Base-by-base conservation (phyloP, 2,797 vertebrate species). In the Simalia tracyae region DNA sequence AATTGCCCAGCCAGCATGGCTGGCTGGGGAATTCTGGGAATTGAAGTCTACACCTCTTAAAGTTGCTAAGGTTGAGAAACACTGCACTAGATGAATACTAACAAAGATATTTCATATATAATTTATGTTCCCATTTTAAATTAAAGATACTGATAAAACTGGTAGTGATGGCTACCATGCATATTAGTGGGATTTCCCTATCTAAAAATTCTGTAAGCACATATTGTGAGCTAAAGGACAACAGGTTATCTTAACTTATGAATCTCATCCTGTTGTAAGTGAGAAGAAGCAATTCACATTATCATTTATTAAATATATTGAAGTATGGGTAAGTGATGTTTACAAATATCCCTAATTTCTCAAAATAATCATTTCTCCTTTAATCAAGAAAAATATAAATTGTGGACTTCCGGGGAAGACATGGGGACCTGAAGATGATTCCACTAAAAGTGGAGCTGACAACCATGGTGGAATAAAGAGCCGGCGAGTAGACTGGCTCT, bases 111-210 rank as follows among this genome's bases (percentile, higher is more conserved):
- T 90, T 87, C 60, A n/a, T 63, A 59, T 46, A 0, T 4, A 90
- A 90, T 89, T 91, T 93, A 66, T 89, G 93, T 94, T 61, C 91
- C 86, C 46, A 91, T 36, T 88, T 94, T 91, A 87, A 89, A 95
- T 42, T 68, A 60, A 11, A 59, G 31, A 54, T 90, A 96, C 92
- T 42, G 60, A 86, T 1, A 42, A 24, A 76, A 24, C 63, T 10
- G 93, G 93, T 91, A 93, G 93, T 91, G 2, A 2, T 46, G 87
- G 84, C 92, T 90, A 66, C 91, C 92, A 91, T 91, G 36, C 89
- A 19, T 91, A 94, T 93, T 93, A 64, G 1, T 84, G 59, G n/a
- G 46, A 68, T 60, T 15, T 12, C 28, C 2, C 17, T 2, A 85
- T 0, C 64, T 54, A 8, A 0, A 63, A 50, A 59, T 36, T 1